phyloP scores from a whole-genome alignment of 2,113 vertebrate species.

The Pomatostomus ruficeps region DNA sequence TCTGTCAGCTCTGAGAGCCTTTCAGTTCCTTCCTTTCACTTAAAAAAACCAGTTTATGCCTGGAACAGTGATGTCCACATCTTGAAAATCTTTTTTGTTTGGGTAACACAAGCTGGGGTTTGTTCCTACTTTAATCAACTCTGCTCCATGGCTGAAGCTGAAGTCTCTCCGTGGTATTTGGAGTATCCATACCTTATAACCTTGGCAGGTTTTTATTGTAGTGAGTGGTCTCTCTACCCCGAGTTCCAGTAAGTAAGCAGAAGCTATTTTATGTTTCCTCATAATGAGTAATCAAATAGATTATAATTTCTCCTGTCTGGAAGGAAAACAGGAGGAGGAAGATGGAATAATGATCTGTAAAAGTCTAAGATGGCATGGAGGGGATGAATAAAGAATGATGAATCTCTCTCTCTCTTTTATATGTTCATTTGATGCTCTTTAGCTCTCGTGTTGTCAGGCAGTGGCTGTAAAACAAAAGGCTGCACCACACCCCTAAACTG shows the following conservation, averaged over 20 bases:
- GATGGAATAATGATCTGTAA: slow-evolving; percentile 34
- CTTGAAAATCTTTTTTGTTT: neutral
- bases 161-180: neutral
- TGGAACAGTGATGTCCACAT: neutral
- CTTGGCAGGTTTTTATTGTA: neutral
- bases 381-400: slow-evolving; percentile 51
- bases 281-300: slow-evolving; percentile 34
- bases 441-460: neutral
- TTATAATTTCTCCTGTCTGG: slow-evolving; percentile 16
- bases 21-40: neutral
- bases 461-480: slow-evolving; percentile 44
- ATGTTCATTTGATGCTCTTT: slow-evolving; percentile 5
- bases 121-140: neutral
- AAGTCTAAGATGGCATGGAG: neutral
- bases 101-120: neutral
- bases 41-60: neutral
- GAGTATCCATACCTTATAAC: neutral
- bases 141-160: neutral
- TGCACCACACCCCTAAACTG: neutral
- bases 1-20: neutral
- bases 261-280: slow-evolving; percentile 19
- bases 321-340: slow-evolving; percentile 16
- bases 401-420: neutral
- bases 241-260: slow-evolving; percentile 22
- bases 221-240: neutral